These are phyloP conservation scores for Eulimnadia texana DNA, from an alignment of 1,140 invertebrate genomes.

Conservation along the genomic window DNA sequence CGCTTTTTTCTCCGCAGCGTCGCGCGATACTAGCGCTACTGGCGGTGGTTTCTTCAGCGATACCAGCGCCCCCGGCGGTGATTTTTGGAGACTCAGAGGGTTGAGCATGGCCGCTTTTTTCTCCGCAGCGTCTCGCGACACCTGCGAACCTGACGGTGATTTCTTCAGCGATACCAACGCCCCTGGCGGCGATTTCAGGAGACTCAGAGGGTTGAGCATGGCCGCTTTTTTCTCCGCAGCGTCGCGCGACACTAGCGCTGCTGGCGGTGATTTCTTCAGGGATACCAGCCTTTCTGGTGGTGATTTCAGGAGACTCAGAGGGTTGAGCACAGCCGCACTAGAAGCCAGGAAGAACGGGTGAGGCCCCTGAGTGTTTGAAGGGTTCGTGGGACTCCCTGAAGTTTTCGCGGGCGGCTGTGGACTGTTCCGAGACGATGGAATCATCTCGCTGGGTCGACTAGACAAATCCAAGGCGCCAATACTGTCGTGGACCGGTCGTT, in stretches of 20 bases:
- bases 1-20: background rate
- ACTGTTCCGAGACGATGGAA: background rate
- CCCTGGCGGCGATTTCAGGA: background rate
- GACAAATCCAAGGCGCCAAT: slow-evolving; percentile 8
- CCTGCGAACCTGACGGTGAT: too few relatives aligned
- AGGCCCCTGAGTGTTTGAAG: background rate
- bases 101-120: too few relatives aligned
- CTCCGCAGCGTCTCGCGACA: too few relatives aligned
- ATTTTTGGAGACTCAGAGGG: background rate
- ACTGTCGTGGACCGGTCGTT: background rate
- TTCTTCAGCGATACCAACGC: background rate
- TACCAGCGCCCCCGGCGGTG: background rate
- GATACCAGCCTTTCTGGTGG: background rate
- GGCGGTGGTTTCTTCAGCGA: too few relatives aligned
- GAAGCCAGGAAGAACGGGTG: slow-evolving; percentile 5
- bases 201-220: background rate
- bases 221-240: too few relatives aligned
- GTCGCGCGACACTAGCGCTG: too few relatives aligned
- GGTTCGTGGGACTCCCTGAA: background rate
- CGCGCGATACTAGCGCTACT: too few relatives aligned
- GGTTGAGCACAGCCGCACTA: background rate
- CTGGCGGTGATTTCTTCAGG: too few relatives aligned
- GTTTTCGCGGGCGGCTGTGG: background rate
- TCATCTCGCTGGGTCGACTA: background rate
- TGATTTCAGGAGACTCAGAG: background rate